Base-by-base conservation (phyloP, 2,113 vertebrate species). In the Phyllostomus hastatus region DNA sequence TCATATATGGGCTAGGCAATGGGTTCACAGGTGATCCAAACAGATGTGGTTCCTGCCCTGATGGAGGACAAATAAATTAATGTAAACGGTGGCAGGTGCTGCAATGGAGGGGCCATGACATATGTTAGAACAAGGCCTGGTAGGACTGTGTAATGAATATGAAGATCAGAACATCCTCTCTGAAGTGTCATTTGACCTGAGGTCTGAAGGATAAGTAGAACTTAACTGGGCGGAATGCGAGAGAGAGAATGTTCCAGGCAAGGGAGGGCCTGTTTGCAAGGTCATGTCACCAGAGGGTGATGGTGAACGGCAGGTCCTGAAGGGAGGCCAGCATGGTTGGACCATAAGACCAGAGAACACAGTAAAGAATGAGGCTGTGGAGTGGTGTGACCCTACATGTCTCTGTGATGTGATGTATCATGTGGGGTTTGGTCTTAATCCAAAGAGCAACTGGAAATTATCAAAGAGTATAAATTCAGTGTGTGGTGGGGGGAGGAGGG, bases 391-490 rank as follows among this genome's bases (percentile, higher is more conserved):
- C 10, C 4, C 4, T 22, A 11, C 0, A 0, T 48, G 26, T 75
- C 12, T 83, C 85, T 48, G 12, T 54, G 35, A 33, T 15, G 4
- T 61, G 48, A 90, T 50, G 72, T 90, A 48, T 3, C n/a, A n/a
- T n/a, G n/a, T n/a, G 4, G 70, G 70, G 24, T 31, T 85, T 84
- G 28, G 3, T 54, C 19, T 73, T 86, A 89, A 90, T 19, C 33
- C n/a, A 41, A 89, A 97, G 57, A 94, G 28, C 26, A 69, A 46
- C 11, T 91, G 8, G 64, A 87, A 94, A 83, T 80, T 80, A 88
- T 50, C 15, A 1, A 43, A 80, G 35, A 12, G 10, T 67, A 31
- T 72, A 81, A 11, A 83, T 84, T 35, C 73, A 31, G 4, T 64
- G 61, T 12, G 28, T 28, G 61, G 26, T 3, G 10, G 22, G 10